Base-by-base conservation (phyloP, 2,888 invertebrate species). In the Caenorhabditis sp. region DNA sequence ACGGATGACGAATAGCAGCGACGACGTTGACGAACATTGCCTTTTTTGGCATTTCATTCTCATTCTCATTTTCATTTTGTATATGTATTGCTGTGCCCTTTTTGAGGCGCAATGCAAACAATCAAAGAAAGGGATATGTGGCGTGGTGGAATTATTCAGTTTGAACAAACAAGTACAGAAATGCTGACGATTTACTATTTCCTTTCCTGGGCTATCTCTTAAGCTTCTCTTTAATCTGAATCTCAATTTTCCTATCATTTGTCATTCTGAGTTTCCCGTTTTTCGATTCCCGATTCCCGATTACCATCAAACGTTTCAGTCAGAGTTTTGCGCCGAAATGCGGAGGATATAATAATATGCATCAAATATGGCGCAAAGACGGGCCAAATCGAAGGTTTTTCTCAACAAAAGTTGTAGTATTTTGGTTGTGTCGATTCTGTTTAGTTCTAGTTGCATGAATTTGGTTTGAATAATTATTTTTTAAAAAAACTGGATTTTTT, bases 361-460 rank as follows among this genome's bases (percentile, higher is more conserved):
- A 71, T 77, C 76, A 81, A 77, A 60, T 68, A 82, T 82, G 82
- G 82, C 77, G 77, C 77, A 82, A 62, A 77, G 82, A 82, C 71
- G 82, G 77, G 77, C 82, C 71, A 82, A 82, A 51, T 82, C 82
- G 77, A 82, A 82, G 82, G 82, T 82, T 80, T 62, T 53, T 22
- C 20, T 8, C 18, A 24, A 11, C 35, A 51, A 11, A n/a, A n/a
- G n/a, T n/a, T n/a, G n/a, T n/a, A n/a, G n/a, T n/a, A n/a, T n/a
- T n/a, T n/a, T n/a, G n/a, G n/a, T n/a, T 47, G 50, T 79, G 70
- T 71, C 70, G 74, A 6, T 9, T 32, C 32, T 76, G 53, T 53
- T 51, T 58, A 35, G 35, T 62, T 60, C 22, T 44, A 15, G 22
- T 24, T 51, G 24, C 1, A 24, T 3, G 1, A 24, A 26, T 51